Base-by-base conservation (phyloP, 2,888 invertebrate species). In the Zhengitettix transpicula region DNA sequence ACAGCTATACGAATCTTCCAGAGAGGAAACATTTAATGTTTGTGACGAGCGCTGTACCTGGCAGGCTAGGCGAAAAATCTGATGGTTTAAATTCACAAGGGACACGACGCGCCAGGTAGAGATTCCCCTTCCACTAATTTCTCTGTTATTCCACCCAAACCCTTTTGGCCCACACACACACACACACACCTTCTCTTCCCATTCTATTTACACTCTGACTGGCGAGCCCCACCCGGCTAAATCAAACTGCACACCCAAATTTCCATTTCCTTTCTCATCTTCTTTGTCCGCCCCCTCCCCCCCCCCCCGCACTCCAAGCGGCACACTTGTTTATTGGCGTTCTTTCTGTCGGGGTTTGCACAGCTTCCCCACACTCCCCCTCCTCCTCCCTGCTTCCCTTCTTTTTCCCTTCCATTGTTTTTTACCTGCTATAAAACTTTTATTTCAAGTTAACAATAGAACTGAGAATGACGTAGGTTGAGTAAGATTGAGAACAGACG, bases 231-330 rank as follows among this genome's bases (percentile, higher is more conserved):
- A 42, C 60, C 60, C 52, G 44, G 17, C 28, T 52, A 60, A 52
- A 60, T 60, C 60, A 60, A 60, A 60, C 60, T 59, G 40, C 55
- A 59, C 56, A 47, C 59, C 59, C 59, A 51, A 47, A 59, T 55
- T 59, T 55, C 41, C 59, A 59, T 42, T 55, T 42, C 59, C 59
- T 56, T 55, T 55, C 56, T 44, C 51, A 40, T 56, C 15, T 52
- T 17, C n/a, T 56, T 40, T 47, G 28, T 59, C 52, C 54, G 14
- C n/a, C 12, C 47, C 47, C 12, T 12, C 12, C 44, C 44, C 44
- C 44, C 10, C 10, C 44, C 44, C 44, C 44, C 44, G 10, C 12
- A 10, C 44, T n/a, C 47, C 47, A 14, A n/a, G 47, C 14, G 14
- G 47, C 14, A n/a, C 47, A 47, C 47, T 47, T 47, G 47, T 47